Evolutionary conservation across 1,140 invertebrate genomes (phyloP), one percentile per base, ranked within the genome.

Genomic region (Trichonephila clavata): DNA sequence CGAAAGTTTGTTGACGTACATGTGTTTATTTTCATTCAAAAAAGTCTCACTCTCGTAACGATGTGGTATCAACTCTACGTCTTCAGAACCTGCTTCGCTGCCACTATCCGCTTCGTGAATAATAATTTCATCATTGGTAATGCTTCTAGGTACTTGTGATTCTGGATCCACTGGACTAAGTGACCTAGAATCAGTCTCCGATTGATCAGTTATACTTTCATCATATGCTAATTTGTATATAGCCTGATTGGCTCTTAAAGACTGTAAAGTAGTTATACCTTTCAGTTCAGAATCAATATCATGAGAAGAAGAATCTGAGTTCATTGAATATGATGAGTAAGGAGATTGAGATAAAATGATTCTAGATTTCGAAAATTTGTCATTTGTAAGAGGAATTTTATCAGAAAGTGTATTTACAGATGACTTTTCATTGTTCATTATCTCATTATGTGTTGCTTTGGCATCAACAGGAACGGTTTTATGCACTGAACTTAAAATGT

Each of bases 11-110:
- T 94, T 94, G 8, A 94, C 92, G 50, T 94, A 94, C 8, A 94
- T n/a, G 83, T 94, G 87, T 24, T 89, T 94, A 20, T 92, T 89
- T 43, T 83, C 39, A 20, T 81, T 59, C 6, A 77, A 43, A 39
- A 39, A 86, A 65, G 86, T 87, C 39, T 86, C 84, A 21, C 87
- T 90, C 77, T 94, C 94, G 59, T 94, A 94, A 10, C 94, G 43
- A 86, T 94, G 94, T 13, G 92, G 86, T n/a, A 94, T 90, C 39
- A 94, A 63, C 43, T 94, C 94, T 0, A 94, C 90, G 80, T 94
- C 94, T 93, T 94, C 94, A 39, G 94, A 94, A 39, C 94, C 94
- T 32, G 94, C 94, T 39, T 94, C 94, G 77, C 92, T 94, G 8
- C 43, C 86, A 81, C 83, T 93, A 27, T 94, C 94, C 14, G 88